A percentile compares a stretch with the other conserved stretches of the same genome.
Conservation (phyloP, 2,797 vertebrate genomes). For the Glossophaga mutica region DNA sequence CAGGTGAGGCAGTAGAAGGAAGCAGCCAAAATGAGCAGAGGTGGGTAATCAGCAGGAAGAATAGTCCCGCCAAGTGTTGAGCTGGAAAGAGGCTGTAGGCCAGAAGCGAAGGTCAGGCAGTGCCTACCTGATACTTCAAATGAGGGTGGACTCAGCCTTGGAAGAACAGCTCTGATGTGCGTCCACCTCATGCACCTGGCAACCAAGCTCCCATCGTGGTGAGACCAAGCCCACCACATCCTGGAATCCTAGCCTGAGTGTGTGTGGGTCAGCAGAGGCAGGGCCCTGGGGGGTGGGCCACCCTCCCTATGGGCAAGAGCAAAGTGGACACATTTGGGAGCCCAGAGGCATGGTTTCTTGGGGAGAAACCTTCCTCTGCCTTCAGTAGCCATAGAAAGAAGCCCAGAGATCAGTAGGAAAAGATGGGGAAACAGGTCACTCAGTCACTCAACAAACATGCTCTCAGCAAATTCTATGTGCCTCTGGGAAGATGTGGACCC, state of each 20-base stretch:
- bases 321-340: neutral
- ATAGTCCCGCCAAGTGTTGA: neutral
- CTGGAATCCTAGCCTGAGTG: neutral
- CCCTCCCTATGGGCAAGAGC: neutral
- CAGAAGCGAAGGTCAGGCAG: neutral
- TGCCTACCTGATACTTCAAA: neutral
- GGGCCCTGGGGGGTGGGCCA: neutral
- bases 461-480: neutral
- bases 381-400: neutral
- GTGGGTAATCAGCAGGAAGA: neutral
- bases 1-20: neutral
- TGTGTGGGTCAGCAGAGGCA: neutral
- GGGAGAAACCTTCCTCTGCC: neutral
- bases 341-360: neutral
- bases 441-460: neutral
- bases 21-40: neutral
- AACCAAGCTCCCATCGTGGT: fast-evolving
- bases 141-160: fast-evolving
- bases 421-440: neutral
- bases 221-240: neutral
- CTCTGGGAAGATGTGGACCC: neutral
- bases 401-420: neutral
- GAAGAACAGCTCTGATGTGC: neutral
- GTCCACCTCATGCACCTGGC: neutral
- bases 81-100: neutral